These are phyloP conservation scores for Plutomurus gul DNA, from an alignment of 1,140 invertebrate genomes.

Conservation along the genomic window DNA sequence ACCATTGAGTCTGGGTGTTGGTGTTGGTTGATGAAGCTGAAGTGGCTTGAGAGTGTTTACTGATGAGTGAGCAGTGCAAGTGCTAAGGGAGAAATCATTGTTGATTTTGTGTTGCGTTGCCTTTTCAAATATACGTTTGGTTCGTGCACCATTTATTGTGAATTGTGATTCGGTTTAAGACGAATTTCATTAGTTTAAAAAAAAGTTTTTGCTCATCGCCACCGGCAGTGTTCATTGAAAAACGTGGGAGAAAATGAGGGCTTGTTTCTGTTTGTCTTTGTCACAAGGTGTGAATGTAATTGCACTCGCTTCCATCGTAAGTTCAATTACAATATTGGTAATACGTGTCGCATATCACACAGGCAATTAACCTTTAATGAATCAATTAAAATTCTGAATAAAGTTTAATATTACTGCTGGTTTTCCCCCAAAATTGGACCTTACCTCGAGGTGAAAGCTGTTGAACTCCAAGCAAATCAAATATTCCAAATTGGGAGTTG, in stretches of 20 bases:
- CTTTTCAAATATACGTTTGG: no score
- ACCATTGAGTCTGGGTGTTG: no score
- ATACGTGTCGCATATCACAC: background rate
- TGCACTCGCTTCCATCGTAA: slow-evolving; percentile 41
- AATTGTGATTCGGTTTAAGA: background rate
- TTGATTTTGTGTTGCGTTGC: background rate
- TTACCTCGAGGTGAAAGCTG: background rate
- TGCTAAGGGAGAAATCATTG: background rate
- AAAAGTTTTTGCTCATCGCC: background rate
- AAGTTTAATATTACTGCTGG: background rate
- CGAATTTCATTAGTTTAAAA: background rate
- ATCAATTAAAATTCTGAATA: background rate
- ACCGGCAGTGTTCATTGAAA: background rate
- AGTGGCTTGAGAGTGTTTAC: no score
- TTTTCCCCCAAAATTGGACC: background rate
- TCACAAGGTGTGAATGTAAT: slow-evolving; percentile 38
- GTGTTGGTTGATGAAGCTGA: no score
- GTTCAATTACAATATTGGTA: background rate
- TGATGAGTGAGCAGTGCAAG: no score
- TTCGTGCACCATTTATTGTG: no score
- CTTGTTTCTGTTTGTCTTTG: slow-evolving; percentile 35
- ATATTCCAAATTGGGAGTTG: background rate
- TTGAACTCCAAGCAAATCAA: background rate
- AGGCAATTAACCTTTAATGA: background rate
- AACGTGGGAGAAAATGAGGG: background rate